Evolutionary conservation across 1,140 invertebrate genomes (phyloP).

Genomic region (Ostrea edulis): DNA sequence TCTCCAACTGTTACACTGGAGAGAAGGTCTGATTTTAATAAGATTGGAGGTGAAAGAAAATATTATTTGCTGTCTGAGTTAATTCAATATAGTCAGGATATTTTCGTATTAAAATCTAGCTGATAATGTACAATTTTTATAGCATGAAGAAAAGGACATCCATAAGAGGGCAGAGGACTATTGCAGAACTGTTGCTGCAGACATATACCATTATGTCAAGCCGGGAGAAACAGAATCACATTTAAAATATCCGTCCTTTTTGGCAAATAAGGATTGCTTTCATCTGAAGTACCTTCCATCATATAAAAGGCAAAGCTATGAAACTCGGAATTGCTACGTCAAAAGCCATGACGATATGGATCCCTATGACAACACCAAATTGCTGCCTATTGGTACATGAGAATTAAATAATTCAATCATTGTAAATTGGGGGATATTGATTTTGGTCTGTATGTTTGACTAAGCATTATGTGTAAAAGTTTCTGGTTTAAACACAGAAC

Average conservation of each 20-base stretch:
- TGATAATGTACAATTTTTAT: slow-evolving; percentile 24
- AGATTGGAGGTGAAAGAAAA: no score
- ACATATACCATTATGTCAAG: slow-evolving; percentile 60
- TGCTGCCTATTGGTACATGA: slow-evolving; percentile 64
- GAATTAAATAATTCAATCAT: background rate
- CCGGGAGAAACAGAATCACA: slow-evolving; percentile 51
- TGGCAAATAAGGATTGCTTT: background rate
- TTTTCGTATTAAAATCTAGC: background rate
- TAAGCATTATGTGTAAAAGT: no score
- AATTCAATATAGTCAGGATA: no score
- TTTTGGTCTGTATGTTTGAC: no score
- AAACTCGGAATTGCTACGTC: slow-evolving; percentile 61
- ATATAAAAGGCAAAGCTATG: slow-evolving; percentile 64
- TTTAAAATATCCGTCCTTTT: background rate
- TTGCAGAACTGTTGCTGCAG: slow-evolving; percentile 63
- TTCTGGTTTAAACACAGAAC: no score
- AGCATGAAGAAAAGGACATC: slow-evolving; percentile 72
- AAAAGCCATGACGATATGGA: slow-evolving; percentile 40
- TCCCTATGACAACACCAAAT: slow-evolving; percentile 63
- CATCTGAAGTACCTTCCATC: slow-evolving; percentile 33
- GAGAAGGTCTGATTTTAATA: no score
- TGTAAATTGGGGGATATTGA: no score
- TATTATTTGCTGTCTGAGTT: background rate
- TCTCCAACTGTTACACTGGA: background rate
- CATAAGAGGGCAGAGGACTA: slow-evolving; percentile 68